phyloP scores from a whole-genome alignment of 2,888 invertebrate genomes.

The Nomada fucata region DNA sequence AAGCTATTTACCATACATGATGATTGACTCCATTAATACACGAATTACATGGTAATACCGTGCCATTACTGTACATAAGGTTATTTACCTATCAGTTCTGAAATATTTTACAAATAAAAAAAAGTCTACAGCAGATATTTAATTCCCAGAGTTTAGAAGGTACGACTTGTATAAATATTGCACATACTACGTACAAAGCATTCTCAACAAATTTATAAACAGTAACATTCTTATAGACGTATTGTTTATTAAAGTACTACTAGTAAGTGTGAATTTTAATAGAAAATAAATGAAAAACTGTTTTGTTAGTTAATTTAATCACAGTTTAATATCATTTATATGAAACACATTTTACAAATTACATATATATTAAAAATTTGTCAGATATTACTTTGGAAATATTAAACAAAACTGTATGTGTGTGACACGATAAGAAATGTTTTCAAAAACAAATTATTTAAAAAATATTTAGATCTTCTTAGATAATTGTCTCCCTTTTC shows the following conservation, averaged over 20 bases:
- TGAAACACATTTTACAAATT: slow-evolving; percentile 2
- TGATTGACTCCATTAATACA: slow-evolving; percentile 82
- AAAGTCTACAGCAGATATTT: slow-evolving; percentile 41
- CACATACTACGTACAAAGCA: slow-evolving; percentile 48
- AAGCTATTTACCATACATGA: slow-evolving; percentile 96
- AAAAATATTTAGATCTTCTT: slow-evolving; percentile 13
- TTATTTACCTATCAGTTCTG: slow-evolving; percentile 44
- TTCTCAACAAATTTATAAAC: slow-evolving; percentile 48
- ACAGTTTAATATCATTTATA: slow-evolving; percentile 39
- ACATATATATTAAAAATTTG: slow-evolving; percentile 9
- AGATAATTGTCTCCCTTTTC: too few relatives aligned
- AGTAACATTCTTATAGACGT: slow-evolving; percentile 49
- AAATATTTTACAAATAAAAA: slow-evolving; percentile 58
- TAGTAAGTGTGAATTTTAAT: slow-evolving; percentile 66
- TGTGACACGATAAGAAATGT: neutral
- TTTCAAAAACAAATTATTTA: slow-evolving; percentile 9
- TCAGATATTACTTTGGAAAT: neutral
- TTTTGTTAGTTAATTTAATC: slow-evolving; percentile 53
- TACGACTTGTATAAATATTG: slow-evolving; percentile 59
- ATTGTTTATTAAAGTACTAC: slow-evolving; percentile 68
- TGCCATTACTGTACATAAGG: slow-evolving; percentile 60
- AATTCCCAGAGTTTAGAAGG: slow-evolving; percentile 51
- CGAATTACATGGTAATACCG: slow-evolving; percentile 53
- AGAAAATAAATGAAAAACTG: slow-evolving; percentile 61
- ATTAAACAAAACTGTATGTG: slow-evolving; percentile 3